Percentiles rank a stretch among this genome's conserved stretches.
These are phyloP conservation scores for Cochlearius cochlearius DNA, from an alignment of 2,113 vertebrate species.

Conservation along the genomic window DNA sequence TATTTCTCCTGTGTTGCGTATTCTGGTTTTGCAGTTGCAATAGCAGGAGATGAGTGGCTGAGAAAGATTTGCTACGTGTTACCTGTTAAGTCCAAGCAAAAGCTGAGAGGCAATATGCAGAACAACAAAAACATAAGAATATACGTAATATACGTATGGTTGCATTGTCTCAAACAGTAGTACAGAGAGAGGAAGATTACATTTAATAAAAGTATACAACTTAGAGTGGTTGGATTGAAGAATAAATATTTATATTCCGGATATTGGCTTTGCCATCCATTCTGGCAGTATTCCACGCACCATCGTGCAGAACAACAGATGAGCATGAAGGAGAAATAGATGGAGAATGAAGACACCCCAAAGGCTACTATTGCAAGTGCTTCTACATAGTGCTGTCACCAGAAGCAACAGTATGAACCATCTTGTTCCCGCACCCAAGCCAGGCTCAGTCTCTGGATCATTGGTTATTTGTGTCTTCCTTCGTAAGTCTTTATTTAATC, in stretches of 20 bases:
- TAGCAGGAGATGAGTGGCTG: background rate
- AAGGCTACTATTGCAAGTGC: background rate
- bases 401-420: background rate
- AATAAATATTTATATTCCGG: background rate
- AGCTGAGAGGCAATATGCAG: background rate
- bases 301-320: background rate
- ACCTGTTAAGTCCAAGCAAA: background rate
- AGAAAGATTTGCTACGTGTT: background rate
- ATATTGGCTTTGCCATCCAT: background rate
- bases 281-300: background rate
- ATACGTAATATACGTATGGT: too few species aligned
- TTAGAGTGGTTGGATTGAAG: background rate
- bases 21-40: background rate
- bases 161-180: background rate
- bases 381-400: background rate
- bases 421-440: background rate
- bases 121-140: background rate
- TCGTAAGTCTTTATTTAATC: background rate
- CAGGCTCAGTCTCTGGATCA: background rate
- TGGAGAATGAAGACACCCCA: background rate
- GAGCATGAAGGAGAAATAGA: background rate
- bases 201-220: background rate
- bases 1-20: background rate
- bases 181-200: background rate
- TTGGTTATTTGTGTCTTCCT: background rate